Base-by-base conservation (phyloP, 92 coral and sea anemone genomes). In the Metridium senile region DNA sequence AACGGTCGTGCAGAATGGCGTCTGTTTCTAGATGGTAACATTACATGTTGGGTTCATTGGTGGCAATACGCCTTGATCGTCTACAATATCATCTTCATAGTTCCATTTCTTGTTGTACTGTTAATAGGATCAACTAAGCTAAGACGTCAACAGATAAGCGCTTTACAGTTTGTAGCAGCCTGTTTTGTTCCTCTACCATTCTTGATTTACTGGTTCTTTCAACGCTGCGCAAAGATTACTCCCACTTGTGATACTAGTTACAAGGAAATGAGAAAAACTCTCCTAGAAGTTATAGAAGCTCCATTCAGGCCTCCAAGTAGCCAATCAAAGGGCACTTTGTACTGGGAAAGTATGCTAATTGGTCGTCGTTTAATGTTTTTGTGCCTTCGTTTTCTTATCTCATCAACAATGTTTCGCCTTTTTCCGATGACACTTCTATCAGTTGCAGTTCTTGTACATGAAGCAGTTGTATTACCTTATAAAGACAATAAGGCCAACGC, bases 321-420 rank as follows among this genome's bases (percentile, higher is more conserved):
- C 20, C 33, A 31, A 23, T 71, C 62, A 25, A 35, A 35, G 7
- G 87, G 93, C 13, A 62, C 93, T 6, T 72, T 85, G 23, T 58
- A 85, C 84, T 89, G 93, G 88, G 94, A 89, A 33, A 86, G 88
- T 43, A 85, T 86, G 25, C 49, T 89, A 59, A 84, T 77, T 68
- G 93, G 90, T 22, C 89, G 93, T 23, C 86, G 93, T 18, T 75
- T 89, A 62, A 34, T 89, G 49, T 81, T 89, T 31, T 69, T 89
- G 32, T 68, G 84, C n/a, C 64, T 86, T 1, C 74, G 79, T 51
- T 23, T 85, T 4, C 75, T 89, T 34, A 53, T 86, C 30, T 33
- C 84, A 43, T 76, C 84, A 20, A 86, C 88, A 35, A 78, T 89
- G 94, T 57, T 78, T 0, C 88, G 91, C 7, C 35, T 82, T 33